Conservation (phyloP, 2,113 vertebrate genomes). For the Lates calcarifer region DNA sequence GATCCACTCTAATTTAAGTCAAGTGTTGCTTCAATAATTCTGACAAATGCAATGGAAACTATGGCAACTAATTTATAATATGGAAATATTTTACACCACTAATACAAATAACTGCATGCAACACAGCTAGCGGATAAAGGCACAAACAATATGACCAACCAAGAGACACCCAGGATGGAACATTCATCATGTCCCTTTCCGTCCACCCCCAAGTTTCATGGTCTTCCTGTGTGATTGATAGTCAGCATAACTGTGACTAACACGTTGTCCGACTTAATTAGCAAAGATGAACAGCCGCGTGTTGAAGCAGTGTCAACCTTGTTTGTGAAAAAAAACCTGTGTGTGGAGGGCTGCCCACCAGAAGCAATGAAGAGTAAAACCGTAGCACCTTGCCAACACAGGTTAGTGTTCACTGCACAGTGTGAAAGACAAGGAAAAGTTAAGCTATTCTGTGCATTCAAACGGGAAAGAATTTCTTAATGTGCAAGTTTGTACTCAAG, state of each 20-base stretch:
- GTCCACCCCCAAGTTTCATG: constrained; percentile 60
- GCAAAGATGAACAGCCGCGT: constrained; percentile 72
- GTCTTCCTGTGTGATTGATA: constrained; percentile 75
- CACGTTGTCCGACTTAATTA: constrained; percentile 80
- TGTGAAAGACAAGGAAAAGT: constrained; percentile 66
- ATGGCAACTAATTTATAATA: background rate
- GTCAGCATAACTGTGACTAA: constrained; percentile 77
- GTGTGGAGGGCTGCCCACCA: constrained; percentile 50
- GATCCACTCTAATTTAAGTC: too few species aligned
- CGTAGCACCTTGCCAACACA: constrained; percentile 49
- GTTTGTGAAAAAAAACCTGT: constrained; percentile 60
- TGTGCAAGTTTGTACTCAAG: background rate
- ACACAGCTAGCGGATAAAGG: constrained; percentile 17
- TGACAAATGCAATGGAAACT: too few species aligned
- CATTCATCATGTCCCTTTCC: constrained; percentile 65
- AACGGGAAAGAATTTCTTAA: background rate
- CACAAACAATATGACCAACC: constrained; percentile 39
- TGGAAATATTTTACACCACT: constrained; percentile 6
- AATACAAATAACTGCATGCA: background rate
- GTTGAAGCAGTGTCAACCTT: constrained; percentile 54
- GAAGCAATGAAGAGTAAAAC: constrained; percentile 56
- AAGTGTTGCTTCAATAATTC: too few species aligned
- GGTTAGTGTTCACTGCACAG: constrained; percentile 25
- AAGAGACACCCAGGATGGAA: constrained; percentile 33
- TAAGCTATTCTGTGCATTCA: constrained; percentile 12